Percentiles rank a stretch among this genome's conserved stretches.
phyloP scores from a whole-genome alignment of 2,113 vertebrate genomes.

The cattle (Bos taurus) region DNA sequence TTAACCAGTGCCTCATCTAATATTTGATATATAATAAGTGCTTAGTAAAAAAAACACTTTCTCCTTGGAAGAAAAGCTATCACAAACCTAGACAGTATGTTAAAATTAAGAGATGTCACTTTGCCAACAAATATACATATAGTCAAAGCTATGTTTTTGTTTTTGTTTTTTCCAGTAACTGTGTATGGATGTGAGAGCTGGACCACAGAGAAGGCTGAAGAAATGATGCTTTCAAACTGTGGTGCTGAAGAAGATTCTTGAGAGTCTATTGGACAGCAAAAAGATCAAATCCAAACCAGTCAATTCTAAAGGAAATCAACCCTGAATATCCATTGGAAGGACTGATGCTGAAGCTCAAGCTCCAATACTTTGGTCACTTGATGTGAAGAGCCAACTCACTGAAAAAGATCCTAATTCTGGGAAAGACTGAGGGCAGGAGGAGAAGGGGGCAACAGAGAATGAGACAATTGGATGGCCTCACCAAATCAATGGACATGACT shows the following conservation, averaged over 20 bases:
- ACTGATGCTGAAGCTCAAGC: background rate
- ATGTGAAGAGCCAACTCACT: background rate
- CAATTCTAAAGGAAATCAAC: background rate
- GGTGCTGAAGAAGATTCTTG: background rate
- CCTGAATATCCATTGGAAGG: background rate
- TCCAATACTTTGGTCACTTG: background rate
- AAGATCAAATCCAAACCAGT: background rate
- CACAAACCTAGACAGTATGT: background rate
- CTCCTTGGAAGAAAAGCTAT: background rate
- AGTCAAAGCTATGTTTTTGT: background rate
- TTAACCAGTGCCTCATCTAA: background rate
- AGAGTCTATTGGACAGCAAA: background rate
- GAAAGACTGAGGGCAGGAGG: background rate
- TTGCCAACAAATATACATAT: background rate
- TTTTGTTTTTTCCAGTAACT: background rate
- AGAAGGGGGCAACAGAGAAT: background rate
- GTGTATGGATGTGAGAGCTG: background rate
- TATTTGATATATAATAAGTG: background rate
- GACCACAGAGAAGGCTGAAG: background rate
- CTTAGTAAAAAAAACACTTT: background rate
- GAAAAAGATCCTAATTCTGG: background rate
- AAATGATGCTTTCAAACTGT: background rate
- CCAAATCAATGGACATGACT: background rate
- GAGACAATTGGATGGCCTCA: background rate
- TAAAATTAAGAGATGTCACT: background rate